Percentiles rank a stretch among this genome's conserved stretches.
These are phyloP conservation scores for Brevimyrus niger DNA, from an alignment of 2,113 vertebrate genomes.

Conservation along the genomic window DNA sequence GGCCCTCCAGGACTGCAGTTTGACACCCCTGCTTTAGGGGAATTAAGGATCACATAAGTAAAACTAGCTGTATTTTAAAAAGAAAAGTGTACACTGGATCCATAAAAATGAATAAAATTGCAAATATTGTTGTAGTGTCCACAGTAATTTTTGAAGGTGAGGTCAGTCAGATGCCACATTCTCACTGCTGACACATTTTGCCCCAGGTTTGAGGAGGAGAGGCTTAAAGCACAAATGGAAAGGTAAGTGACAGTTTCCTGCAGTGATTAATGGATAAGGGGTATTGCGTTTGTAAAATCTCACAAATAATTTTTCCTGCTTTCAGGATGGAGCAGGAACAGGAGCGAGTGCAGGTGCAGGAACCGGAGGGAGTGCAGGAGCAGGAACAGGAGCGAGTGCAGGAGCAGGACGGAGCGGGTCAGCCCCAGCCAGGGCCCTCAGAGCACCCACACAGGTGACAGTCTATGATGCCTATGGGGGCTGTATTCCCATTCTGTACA, in stretches of 20 bases:
- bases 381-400: slow-evolving; percentile 43
- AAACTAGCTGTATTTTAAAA: not conserved
- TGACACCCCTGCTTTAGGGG: not conserved
- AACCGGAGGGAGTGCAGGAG: not conserved
- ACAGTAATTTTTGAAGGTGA: not conserved
- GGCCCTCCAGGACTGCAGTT: no score
- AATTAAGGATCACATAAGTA: not conserved
- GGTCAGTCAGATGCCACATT: not conserved
- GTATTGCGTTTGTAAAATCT: not conserved
- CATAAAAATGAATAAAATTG: not conserved
- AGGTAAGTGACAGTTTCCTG: slow-evolving; percentile 55
- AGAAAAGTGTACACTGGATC: not conserved
- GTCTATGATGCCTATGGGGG: not conserved
- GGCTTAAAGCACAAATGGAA: slow-evolving; percentile 72
- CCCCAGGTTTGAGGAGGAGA: slow-evolving; percentile 81
- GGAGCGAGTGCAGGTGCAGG: slow-evolving; percentile 48
- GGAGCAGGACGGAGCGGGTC: slow-evolving; percentile 50
- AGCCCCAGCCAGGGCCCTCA: slow-evolving; percentile 33
- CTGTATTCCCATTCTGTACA: not conserved
- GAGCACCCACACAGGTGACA: slow-evolving; percentile 55
- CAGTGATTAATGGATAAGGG: not conserved
- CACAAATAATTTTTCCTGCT: not conserved
- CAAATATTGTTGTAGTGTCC: not conserved
- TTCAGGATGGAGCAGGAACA: slow-evolving; percentile 53
- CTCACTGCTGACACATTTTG: slow-evolving; percentile 3